Evolutionary conservation across 1,140 invertebrate species (phyloP).

Genomic region (Aphaenogaster floridana): DNA sequence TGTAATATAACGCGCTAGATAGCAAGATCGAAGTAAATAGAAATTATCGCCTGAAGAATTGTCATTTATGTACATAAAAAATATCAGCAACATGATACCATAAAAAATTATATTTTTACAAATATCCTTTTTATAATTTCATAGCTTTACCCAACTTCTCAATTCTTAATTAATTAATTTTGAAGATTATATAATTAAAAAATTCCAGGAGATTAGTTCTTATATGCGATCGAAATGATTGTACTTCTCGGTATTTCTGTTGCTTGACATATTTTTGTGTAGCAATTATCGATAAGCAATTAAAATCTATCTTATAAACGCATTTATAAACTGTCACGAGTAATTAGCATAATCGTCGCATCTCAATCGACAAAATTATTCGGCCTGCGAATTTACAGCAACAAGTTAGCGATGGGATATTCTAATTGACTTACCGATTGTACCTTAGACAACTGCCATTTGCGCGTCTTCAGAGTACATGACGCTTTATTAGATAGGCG

Average conservation of each 20-base stretch:
- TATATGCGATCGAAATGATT: neutral
- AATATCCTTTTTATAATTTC: neutral
- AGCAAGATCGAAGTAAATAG: conserved; percentile 3
- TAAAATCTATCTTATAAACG: neutral
- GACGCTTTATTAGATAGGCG: conserved; percentile 72
- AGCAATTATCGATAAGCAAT: neutral
- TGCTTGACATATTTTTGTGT: neutral
- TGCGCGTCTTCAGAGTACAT: conserved; percentile 65
- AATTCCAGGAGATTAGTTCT: neutral
- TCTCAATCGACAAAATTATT: conserved; percentile 22
- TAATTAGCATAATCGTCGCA: conserved; percentile 7
- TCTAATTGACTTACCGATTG: conserved; percentile 46
- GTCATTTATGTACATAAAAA: neutral
- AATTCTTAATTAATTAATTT: conserved; percentile 16
- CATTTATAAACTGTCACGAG: neutral
- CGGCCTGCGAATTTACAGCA: conserved; percentile 15
- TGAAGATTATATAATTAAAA: neutral
- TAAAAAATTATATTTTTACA: conserved; percentile 1
- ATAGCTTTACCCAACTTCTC: neutral
- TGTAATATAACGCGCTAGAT: conserved; percentile 12
- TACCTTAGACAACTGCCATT: conserved; percentile 51
- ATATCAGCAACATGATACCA: neutral
- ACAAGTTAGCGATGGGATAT: conserved; percentile 44
- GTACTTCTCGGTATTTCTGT: neutral
- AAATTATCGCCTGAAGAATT: neutral